A percentile compares a stretch with the other conserved stretches of the same genome.
These are phyloP conservation scores for Lobophora halterata DNA, from an alignment of 2,888 invertebrate species.

Conservation along the genomic window DNA sequence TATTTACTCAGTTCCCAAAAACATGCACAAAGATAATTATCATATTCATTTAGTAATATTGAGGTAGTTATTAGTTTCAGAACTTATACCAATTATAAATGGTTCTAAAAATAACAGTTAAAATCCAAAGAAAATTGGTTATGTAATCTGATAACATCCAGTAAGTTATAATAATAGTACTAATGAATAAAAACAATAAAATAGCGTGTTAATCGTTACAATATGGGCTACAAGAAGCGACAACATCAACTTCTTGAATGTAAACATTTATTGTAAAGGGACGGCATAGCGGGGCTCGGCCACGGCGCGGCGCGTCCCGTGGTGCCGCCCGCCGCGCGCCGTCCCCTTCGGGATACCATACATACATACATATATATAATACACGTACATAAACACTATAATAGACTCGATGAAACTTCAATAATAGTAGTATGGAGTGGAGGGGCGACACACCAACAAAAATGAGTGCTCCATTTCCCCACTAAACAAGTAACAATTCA, in stretches of 20 bases:
- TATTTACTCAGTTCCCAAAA: constrained; percentile 74
- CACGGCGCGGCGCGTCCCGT: constrained; percentile 1
- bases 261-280: constrained; percentile 29
- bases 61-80: constrained; percentile 81
- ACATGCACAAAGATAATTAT: constrained; percentile 79
- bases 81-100: constrained; percentile 80
- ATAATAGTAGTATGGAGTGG: constrained; percentile 44
- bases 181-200: constrained; percentile 49
- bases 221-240: constrained; percentile 58
- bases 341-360: constrained; percentile 41
- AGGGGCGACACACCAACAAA: constrained; percentile 49
- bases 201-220: constrained; percentile 55
- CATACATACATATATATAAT: constrained; percentile 51
- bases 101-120: constrained; percentile 73
- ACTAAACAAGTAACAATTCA: constrained; percentile 54
- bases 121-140: constrained; percentile 54
- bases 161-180: constrained; percentile 46
- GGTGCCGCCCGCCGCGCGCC: constrained; percentile 1
- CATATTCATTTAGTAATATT: constrained; percentile 79
- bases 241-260: constrained; percentile 58
- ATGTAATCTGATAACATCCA: constrained; percentile 41
- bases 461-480: constrained; percentile 47
- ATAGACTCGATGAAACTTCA: constrained; percentile 57
- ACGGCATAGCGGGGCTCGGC: too few species aligned
- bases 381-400: constrained; percentile 53